Percentiles rank a stretch among this genome's conserved stretches.
phyloP scores from a whole-genome alignment of 2,888 invertebrate species.

The Melanophora roralis region DNA sequence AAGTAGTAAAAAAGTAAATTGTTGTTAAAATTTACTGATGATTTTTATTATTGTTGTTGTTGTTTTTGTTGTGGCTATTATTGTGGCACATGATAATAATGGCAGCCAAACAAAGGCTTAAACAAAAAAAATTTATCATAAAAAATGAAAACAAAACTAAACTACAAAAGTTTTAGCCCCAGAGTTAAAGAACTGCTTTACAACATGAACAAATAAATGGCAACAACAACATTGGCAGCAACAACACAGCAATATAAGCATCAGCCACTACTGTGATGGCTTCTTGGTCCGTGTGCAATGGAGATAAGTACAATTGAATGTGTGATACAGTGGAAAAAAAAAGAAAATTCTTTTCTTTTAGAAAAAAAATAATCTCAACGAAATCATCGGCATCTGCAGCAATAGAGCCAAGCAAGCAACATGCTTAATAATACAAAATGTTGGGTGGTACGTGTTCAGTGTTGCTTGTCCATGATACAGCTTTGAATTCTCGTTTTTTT shows the following conservation, averaged over 20 bases:
- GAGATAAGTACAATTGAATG: slow-evolving; percentile 30
- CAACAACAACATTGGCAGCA: slow-evolving; percentile 12
- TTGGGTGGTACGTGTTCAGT: slow-evolving; percentile 60
- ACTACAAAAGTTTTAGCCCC: slow-evolving; percentile 42
- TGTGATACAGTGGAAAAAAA: background rate
- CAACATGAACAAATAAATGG: background rate
- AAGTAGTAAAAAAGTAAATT: background rate
- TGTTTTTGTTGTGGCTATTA: background rate
- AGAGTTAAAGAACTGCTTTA: slow-evolving; percentile 30
- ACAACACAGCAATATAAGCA: slow-evolving; percentile 41
- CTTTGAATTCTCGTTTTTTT: background rate
- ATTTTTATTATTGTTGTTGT: background rate
- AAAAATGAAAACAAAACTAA: background rate
- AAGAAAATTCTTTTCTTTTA: slow-evolving; percentile 12
- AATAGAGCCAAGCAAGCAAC: slow-evolving; percentile 14
- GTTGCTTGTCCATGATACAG: slow-evolving; percentile 48
- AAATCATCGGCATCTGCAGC: slow-evolving; percentile 3
- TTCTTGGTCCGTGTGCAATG: slow-evolving; percentile 32
- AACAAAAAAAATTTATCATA: background rate
- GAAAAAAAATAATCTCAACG: background rate
- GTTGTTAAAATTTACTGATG: background rate
- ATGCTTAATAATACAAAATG: slow-evolving; percentile 24
- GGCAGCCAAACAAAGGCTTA: slow-evolving; percentile 48
- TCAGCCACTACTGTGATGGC: slow-evolving; percentile 45
- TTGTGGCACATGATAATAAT: slow-evolving; percentile 43